phyloP scores from a whole-genome alignment of 2,113 vertebrate genomes.

The Fregetta grallaria region DNA sequence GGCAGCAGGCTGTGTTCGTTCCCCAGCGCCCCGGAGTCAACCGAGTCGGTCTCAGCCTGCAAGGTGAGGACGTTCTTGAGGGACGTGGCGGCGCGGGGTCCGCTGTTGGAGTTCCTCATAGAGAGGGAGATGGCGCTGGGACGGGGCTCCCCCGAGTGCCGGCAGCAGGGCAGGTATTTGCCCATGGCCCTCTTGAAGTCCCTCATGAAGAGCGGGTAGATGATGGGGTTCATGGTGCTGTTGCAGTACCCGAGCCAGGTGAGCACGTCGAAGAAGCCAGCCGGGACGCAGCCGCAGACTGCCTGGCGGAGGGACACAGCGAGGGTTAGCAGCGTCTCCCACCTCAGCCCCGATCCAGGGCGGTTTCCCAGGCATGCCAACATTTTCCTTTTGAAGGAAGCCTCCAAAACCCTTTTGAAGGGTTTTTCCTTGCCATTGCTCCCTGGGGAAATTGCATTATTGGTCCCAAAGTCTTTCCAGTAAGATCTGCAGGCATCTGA shows the following conservation, averaged over 20 bases:
- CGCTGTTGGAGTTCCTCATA: slow-evolving; percentile 88
- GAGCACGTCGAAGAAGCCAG: slow-evolving; percentile 86
- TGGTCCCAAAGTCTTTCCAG: not conserved
- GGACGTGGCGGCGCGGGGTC: slow-evolving; percentile 53
- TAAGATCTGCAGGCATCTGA: not conserved
- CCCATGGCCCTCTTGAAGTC: slow-evolving; percentile 95
- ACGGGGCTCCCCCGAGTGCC: slow-evolving; percentile 59
- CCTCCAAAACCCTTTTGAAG: not conserved
- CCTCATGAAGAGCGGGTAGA: slow-evolving; percentile 96
- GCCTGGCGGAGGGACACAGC: slow-evolving; percentile 73
- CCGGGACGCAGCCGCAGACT: slow-evolving; percentile 85
- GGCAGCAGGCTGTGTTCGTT: slow-evolving; percentile 1
- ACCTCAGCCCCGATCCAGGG: not conserved
- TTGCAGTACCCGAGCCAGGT: slow-evolving; percentile 98
- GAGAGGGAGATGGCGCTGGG: slow-evolving; percentile 86
- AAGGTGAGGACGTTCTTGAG: slow-evolving; percentile 71
- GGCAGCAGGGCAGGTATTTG: slow-evolving; percentile 85
- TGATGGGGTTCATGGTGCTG: slow-evolving; percentile 98
- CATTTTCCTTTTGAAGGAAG: not conserved
- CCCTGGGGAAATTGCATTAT: not conserved
- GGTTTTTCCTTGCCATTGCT: not conserved
- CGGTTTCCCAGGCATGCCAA: fast-evolving
- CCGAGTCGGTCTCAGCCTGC: slow-evolving; percentile 72
- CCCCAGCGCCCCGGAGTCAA: slow-evolving; percentile 68
- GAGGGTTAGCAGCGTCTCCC: not conserved